Evolutionary conservation across 2,797 vertebrate species (phyloP).

Genomic region (Nothura maculosa): DNA sequence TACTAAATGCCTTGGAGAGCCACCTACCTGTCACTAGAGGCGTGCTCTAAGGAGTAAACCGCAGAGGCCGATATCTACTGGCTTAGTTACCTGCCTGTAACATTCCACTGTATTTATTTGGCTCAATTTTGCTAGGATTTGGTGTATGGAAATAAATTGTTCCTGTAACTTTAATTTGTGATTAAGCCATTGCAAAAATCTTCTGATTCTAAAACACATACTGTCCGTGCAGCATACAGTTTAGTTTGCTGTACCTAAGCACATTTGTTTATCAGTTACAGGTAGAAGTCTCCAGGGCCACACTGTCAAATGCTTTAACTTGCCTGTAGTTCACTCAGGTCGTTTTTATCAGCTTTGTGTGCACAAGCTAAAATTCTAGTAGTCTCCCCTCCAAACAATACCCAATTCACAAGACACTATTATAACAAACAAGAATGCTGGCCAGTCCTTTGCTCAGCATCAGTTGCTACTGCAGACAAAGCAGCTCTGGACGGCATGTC

Average conservation of each 20-base stretch:
- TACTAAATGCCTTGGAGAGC: neutral
- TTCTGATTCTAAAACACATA: neutral
- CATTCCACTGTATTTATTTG: neutral
- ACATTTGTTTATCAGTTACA: neutral
- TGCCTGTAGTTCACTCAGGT: neutral
- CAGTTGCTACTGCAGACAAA: neutral
- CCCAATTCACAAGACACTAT: too few relatives aligned
- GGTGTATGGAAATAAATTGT: neutral
- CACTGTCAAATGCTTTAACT: neutral
- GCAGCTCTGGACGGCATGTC: too few relatives aligned
- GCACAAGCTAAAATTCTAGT: neutral
- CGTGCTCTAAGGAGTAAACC: neutral
- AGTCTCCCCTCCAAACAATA: neutral
- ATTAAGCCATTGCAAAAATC: neutral
- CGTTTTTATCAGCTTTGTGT: neutral
- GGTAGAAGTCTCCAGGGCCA: neutral
- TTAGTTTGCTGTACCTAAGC: neutral
- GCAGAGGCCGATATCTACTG: neutral
- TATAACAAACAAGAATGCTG: neutral
- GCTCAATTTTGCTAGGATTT: neutral
- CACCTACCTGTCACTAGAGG: neutral
- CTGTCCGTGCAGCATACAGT: neutral
- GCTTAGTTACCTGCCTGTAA: neutral
- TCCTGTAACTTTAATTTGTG: neutral
- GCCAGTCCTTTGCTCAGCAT: neutral